Evolutionary conservation across 1,140 invertebrate genomes (phyloP).

Genomic region (Hesperophylax magnus): DNA sequence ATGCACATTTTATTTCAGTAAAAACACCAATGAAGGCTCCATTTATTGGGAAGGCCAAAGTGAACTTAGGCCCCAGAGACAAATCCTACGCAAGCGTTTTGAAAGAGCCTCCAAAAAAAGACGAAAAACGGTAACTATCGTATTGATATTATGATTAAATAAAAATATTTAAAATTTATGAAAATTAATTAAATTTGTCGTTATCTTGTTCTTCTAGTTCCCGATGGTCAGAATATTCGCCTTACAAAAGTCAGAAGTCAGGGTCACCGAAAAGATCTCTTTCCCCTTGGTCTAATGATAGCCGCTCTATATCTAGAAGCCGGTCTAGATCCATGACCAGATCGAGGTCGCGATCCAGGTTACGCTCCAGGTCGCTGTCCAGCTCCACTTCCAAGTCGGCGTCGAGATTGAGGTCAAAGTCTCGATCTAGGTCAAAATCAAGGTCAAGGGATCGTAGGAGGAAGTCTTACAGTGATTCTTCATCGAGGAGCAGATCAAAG

Average conservation of each 20-base stretch:
- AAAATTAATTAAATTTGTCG: neutral
- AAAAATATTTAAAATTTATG: neutral
- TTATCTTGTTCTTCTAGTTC: constrained; percentile 29
- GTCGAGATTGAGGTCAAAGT: constrained; percentile 43
- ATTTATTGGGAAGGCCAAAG: constrained; percentile 76
- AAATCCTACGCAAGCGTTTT: constrained; percentile 51
- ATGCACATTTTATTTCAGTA: constrained; percentile 43
- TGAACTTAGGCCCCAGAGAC: constrained; percentile 62
- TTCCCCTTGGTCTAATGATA: constrained; percentile 60
- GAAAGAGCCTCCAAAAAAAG: constrained; percentile 33
- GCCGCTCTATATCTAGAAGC: constrained; percentile 63
- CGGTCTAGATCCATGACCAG: constrained; percentile 60
- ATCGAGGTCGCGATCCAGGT: constrained; percentile 59
- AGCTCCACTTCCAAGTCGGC: constrained; percentile 56
- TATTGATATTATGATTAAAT: neutral
- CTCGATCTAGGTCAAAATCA: constrained; percentile 61
- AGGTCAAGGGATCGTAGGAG: constrained; percentile 62
- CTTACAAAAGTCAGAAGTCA: constrained; percentile 58
- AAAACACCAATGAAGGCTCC: constrained; percentile 64
- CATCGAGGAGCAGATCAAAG: constrained; percentile 28
- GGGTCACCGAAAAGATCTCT: constrained; percentile 64
- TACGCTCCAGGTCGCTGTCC: constrained; percentile 65
- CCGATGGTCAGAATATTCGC: constrained; percentile 41
- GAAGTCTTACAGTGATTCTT: constrained; percentile 55
- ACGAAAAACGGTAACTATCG: constrained; percentile 12